Evolutionary conservation across 2,113 vertebrate species (phyloP), one percentile per base, ranked within the genome.

Genomic region (Syrrhaptes paradoxus): DNA sequence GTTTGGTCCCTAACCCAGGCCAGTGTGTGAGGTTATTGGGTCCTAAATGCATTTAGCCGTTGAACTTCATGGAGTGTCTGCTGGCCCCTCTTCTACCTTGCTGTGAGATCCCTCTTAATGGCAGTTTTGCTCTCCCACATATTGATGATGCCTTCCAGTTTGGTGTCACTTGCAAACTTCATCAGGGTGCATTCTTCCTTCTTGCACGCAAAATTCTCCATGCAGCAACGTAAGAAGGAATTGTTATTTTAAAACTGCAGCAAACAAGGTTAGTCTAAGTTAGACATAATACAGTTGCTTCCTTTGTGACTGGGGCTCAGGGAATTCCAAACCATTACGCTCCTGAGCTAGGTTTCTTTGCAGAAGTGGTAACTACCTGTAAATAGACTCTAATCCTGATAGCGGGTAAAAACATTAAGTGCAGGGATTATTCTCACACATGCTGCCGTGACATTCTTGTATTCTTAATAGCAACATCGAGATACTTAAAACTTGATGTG

Each of bases 401-500:
- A 62, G 43, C 88, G 59, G 18, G 34, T 86, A 65, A 48, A 71
- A 28, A 24, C 25, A 6, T 10, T 4, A 70, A 81, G 24, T 55
- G n/a, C 32, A 41, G 34, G 38, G 38, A n/a, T 77, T 55, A 31
- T 74, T 79, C 38, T 83, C 46, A 43, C 61, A 52, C n/a, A 6
- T 36, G 51, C 59, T 66, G 66, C 61, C 55, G 25, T 20, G n/a
- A 68, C 57, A 17, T 67, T 75, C 54, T 78, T 88, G 36, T 84
- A 7, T 79, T 89, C 57, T 61, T 79, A 87, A 57, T 8, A 68
- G 49, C 80, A 62, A 36, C 68, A 54, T 11, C 12, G 19, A 90
- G 62, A 90, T 89, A 82, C 70, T 82, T 96, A 95, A 97, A 96
- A 59, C 34, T 87, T 88, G 20, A 71, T 95, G 43, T 97, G 82